Base-by-base conservation (phyloP, 2,888 invertebrate genomes). In the Ophion obscuratus region DNA sequence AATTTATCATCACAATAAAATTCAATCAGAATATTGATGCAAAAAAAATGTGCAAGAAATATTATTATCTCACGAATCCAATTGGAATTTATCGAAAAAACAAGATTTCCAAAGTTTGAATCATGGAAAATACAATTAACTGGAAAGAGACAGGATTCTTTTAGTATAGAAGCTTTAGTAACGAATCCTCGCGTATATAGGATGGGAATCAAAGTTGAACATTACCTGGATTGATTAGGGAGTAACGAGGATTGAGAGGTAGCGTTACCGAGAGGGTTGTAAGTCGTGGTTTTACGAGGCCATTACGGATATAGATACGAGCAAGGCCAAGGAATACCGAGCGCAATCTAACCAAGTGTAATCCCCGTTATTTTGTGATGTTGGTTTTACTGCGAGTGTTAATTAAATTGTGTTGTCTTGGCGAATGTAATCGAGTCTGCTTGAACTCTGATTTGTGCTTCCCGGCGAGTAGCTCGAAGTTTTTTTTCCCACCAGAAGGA, bases 211-310 rank as follows among this genome's bases (percentile, higher is more conserved):
- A 53, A 53, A 53, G 53, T 53, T 53, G 53, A 53, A 53, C 53
- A 14, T 53, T 53, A 17, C 53, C 17, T 53, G 53, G 53, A 53
- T 53, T 53, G 53, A 53, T 53, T 53, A 14, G 53, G 53, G 53
- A 53, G 53, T 53, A 53, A 53, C 53, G 17, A 53, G 53, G 53
- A 53, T 53, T 53, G 53, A 53, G 53, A 53, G 53, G 53, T 17
- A 53, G 17, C 53, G 53, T 53, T 53, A 53, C 17, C 53, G 53
- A 53, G 17, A 53, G 17, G 53, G 53, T 53, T 53, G 53, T 53
- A 53, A 53, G 53, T 53, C 53, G 53, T 53, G 53, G 53, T 53
- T 53, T 53, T 53, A 53, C 53, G 53, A 53, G 53, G 53, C 53
- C 53, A 53, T 53, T 53, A 53, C 53, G 53, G 53, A 17, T 53